phyloP scores from a whole-genome alignment of 1,140 invertebrate genomes.

The Neoseiulus cucumeris region DNA sequence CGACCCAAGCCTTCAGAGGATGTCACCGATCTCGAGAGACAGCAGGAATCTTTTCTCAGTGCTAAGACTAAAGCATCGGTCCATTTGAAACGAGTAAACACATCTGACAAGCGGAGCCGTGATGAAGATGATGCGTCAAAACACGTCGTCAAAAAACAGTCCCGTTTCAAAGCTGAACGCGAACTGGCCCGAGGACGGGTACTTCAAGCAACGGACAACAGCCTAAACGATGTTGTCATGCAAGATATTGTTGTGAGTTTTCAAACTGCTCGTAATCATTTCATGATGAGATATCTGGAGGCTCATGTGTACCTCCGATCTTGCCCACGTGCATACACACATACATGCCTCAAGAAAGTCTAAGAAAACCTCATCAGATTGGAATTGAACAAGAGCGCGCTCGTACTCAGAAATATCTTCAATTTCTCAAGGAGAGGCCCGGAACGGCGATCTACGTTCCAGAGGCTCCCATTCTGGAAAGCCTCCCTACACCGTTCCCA shows the following conservation, averaged over 20 bases:
- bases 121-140: no score
- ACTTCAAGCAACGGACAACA: neutral
- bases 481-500: neutral
- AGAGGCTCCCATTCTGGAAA: neutral
- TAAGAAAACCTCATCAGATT: no score
- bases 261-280: no score
- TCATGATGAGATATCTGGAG: no score
- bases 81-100: neutral
- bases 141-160: neutral
- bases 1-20: neutral
- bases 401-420: no score
- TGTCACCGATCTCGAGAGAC: neutral
- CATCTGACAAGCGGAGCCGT: no score
- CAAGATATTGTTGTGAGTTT: neutral
- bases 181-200: neutral
- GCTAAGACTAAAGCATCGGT: neutral
- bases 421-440: neutral
- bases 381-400: no score
- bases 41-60: neutral
- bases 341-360: no score
- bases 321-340: no score
- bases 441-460: slow-evolving; percentile 3
- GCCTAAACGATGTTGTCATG: no score
- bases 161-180: neutral
- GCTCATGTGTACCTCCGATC: no score